Base-by-base conservation (phyloP, 2,113 vertebrate species). In the Cricetomys ansorgei region DNA sequence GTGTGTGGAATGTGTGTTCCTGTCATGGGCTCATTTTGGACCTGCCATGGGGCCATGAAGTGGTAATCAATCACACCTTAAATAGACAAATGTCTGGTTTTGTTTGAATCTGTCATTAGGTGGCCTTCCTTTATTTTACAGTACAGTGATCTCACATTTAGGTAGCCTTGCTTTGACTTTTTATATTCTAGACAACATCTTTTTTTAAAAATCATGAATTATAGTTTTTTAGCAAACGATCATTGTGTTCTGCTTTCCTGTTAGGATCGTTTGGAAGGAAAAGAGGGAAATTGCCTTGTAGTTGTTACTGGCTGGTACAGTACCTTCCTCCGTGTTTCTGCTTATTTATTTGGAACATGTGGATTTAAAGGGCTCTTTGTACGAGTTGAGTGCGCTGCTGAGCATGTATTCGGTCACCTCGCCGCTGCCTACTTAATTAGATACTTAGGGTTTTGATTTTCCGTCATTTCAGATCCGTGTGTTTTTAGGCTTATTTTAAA, bases 231-330 rank as follows among this genome's bases (percentile, higher is more conserved):
- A 97, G 88, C 89, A 96, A 92, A 76, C 92, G 81, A 91, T 95
- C 59, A 70, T 98, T 97, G 37, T 96, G 94, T 97, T 88, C 69
- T 94, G 73, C 96, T 96, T 94, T 92, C 96, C 91, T 88, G 84
- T 89, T 97, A 94, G 84, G n/a, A 76, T 98, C 89, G 75, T 95
- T 57, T 95, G 89, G 96, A 97, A 97, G 89, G 95, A 96, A 95
- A 97, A 96, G 94, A 96, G 89, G 96, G 96, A 95, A 92, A 94
- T 97, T 72, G 96, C 79, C 97, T 97, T 96, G 94, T 97, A 97
- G 97, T 95, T 98, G 96, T 98, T 98, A 98, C 98, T 99, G 99
- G 98, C 99, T 98, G 99, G 99, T 96, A 98, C 99, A 99, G 99
- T 98, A 98, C 89, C 50, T 98, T 95, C 86, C 96, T 98, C 97